These are phyloP conservation scores for Micromys minutus DNA, from an alignment of 2,113 vertebrate genomes.

Conservation along the genomic window DNA sequence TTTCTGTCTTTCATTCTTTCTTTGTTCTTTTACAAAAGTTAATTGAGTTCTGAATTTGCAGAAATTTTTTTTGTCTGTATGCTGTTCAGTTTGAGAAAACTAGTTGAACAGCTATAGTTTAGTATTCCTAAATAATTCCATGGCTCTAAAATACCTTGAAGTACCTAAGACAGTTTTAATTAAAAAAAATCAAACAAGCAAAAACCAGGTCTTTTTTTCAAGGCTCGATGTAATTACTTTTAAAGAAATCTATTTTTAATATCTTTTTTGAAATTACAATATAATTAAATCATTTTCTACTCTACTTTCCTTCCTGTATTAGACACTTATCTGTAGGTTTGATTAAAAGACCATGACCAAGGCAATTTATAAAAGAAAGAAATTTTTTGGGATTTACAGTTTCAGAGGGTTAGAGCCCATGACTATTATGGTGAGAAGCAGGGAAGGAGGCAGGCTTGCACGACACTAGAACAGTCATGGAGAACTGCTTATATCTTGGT, in stretches of 20 bases:
- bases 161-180: background rate
- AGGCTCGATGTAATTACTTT: background rate
- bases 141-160: constrained; percentile 43
- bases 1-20: too few species aligned
- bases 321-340: background rate
- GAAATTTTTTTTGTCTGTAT: background rate
- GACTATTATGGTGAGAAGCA: background rate
- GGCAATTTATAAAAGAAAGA: background rate
- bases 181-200: background rate
- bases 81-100: background rate
- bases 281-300: background rate
- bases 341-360: background rate
- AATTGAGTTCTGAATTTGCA: background rate
- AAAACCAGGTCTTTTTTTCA: background rate
- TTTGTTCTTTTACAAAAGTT: constrained; percentile 33
- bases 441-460: background rate
- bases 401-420: background rate
- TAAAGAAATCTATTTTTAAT: constrained; percentile 32
- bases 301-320: background rate
- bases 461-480: background rate
- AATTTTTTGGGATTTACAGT: background rate
- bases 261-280: background rate
- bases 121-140: constrained; percentile 5
- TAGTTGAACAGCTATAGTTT: background rate
- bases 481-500: background rate